Evolutionary conservation across 2,888 invertebrate species (phyloP), one percentile per base, ranked within the genome.

Genomic region (Eustalomyia histrio): DNA sequence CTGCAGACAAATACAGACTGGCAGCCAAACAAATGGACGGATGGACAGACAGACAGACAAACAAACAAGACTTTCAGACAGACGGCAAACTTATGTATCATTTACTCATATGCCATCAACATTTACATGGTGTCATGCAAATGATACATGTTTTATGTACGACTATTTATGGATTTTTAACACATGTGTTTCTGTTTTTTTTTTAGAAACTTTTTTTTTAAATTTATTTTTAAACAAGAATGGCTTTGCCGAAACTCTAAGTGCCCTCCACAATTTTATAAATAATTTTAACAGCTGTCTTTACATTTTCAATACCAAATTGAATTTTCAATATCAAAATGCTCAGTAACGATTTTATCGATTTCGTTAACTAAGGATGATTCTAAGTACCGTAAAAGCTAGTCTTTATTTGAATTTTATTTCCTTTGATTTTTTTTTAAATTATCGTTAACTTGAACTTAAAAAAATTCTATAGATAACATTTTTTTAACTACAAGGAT

Each of bases 101-200:
- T 47, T 47, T 47, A 47, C 43, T 47, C 43, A 47, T 47, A 47
- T 47, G 43, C 43, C 43, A 47, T 47, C 39, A 47, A 57, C 57
- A 57, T 29, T 24, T 9, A 57, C 65, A 61, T 72, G 60, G 43
- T 64, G 64, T 71, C 57, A 71, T 67, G 65, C 71, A 72, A 72
- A 72, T 60, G 53, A 53, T 78, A 72, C 24, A 21, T 43, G 53
- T 69, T 47, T 39, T 39, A 12, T 35, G 39, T 39, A 35, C 43
- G 14, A 12, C 1, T 14, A 43, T 43, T 4, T 43, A 14, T 47
- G 2, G 39, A 12, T 39, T 39, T 39, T 39, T 39, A 47, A 47
- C 16, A 47, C 43, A 47, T 47, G 43, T 47, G 43, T 47, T 47
- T n/a, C 12, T 7, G 6, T 47, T 47, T 47, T 47, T n/a, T 35